Percentiles rank a stretch among this genome's conserved stretches.
Conservation (phyloP, 2,797 vertebrate genomes). For the Oryzias dopingdopingensis region DNA sequence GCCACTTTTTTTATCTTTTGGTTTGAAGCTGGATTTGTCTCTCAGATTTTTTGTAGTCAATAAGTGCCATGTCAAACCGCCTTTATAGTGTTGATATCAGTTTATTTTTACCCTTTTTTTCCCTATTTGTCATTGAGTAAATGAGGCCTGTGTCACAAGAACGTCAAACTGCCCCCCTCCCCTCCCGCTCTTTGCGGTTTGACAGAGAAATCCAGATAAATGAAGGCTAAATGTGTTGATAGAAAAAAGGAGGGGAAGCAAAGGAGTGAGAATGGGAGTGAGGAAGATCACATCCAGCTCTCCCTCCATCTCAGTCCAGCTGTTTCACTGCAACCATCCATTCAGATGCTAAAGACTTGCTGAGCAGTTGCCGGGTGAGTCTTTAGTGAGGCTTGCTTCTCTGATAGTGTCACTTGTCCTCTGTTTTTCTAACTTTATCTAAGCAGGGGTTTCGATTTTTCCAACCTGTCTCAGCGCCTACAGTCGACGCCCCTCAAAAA, state of each 20-base stretch:
- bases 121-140: slow-evolving; percentile 35
- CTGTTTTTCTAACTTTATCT: too few relatives aligned
- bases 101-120: not conserved
- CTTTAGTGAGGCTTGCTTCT: slow-evolving; percentile 39
- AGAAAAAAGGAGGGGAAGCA: slow-evolving; percentile 2
- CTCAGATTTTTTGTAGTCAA: slow-evolving; percentile 5
- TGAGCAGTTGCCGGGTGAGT: not conserved
- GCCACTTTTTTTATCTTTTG: slow-evolving; percentile 9
- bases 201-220: slow-evolving; percentile 30
- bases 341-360: slow-evolving; percentile 14
- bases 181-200: slow-evolving; percentile 10
- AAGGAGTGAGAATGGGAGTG: not conserved
- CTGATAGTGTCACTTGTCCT: slow-evolving; percentile 21
- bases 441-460: too few relatives aligned
- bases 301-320: slow-evolving; percentile 41
- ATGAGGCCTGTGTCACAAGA: slow-evolving; percentile 43
- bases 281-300: slow-evolving; percentile 13
- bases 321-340: slow-evolving; percentile 47
- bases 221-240: slow-evolving; percentile 42
- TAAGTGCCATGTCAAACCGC: slow-evolving; percentile 1
- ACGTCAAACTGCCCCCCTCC: slow-evolving; percentile 36
- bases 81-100: slow-evolving; percentile 6
- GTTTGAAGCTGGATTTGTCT: slow-evolving; percentile 1
- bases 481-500: too few relatives aligned
- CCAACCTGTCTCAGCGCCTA: not conserved